Evolutionary conservation across 2,797 vertebrate genomes (phyloP).

Genomic region (Todus mexicanus): DNA sequence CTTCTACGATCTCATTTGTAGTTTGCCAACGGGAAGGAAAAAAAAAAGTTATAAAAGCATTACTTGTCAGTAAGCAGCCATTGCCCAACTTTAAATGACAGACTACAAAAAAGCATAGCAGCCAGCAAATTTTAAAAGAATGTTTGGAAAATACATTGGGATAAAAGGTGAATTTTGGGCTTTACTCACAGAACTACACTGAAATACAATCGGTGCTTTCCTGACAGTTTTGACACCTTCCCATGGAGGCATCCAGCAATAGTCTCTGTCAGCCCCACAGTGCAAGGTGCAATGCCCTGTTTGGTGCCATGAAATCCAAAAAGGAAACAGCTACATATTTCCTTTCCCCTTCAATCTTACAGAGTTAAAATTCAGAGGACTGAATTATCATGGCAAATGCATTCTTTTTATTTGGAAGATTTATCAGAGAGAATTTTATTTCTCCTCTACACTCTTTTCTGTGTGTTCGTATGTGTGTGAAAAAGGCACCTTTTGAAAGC

Average conservation of each 20-base stretch:
- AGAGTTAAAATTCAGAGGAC: too few relatives aligned
- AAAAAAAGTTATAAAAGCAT: background rate
- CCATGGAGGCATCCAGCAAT: background rate
- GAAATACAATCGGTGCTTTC: background rate
- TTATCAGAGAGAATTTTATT: background rate
- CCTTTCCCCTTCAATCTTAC: background rate
- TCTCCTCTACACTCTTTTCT: background rate
- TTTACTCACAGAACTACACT: background rate
- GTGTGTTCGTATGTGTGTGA: background rate
- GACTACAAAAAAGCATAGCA: background rate
- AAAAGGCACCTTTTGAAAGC: constrained; percentile 2
- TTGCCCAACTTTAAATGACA: background rate
- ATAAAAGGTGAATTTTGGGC: background rate
- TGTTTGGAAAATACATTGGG: background rate
- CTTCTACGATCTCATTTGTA: background rate
- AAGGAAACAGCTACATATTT: rapidly evolving
- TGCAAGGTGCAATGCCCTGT: background rate
- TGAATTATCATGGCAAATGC: too few relatives aligned
- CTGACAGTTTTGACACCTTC: background rate
- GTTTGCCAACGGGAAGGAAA: background rate
- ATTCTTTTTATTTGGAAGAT: background rate
- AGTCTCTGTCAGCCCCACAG: background rate
- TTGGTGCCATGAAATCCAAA: background rate
- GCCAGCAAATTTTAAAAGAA: background rate
- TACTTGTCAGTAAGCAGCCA: background rate